Evolutionary conservation across 2,113 vertebrate genomes (phyloP).

Genomic region (Gambusia affinis): DNA sequence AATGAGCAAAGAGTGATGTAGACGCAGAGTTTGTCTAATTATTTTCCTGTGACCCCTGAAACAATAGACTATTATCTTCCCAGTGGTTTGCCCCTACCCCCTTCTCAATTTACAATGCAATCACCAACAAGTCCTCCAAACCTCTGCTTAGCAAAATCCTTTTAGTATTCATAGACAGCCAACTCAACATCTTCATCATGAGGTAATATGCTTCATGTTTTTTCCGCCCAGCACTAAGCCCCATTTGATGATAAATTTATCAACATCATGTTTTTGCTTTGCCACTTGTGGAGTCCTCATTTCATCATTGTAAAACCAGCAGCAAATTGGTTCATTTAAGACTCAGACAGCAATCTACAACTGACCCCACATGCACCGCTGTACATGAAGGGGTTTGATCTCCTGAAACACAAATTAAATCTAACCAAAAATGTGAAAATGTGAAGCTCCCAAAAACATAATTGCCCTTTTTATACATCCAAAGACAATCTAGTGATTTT

Average conservation of each 20-base stretch:
- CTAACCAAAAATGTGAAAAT: background rate
- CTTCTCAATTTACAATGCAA: conserved; percentile 51
- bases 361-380: conserved; percentile 9
- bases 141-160: conserved; percentile 32
- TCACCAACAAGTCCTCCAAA: conserved; percentile 43
- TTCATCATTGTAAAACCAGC: conserved; percentile 45
- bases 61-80: conserved; percentile 57
- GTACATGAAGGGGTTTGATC: background rate
- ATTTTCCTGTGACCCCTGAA: conserved; percentile 54
- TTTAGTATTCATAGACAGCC: conserved; percentile 52
- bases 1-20: conserved; percentile 32
- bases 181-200: conserved; percentile 55
- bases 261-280: conserved; percentile 38
- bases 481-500: background rate
- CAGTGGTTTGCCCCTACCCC: conserved; percentile 31
- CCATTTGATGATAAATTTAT: conserved; percentile 66
- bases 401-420: background rate
- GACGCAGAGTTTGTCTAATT: conserved; percentile 45
- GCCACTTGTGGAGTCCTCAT: conserved; percentile 33
- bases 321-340: conserved; percentile 19
- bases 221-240: conserved; percentile 57
- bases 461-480: background rate
- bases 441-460: background rate
- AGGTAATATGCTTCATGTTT: conserved; percentile 65
- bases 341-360: background rate